Base-by-base conservation (phyloP, 2,797 vertebrate genomes). In the Rhodeus uyekii region DNA sequence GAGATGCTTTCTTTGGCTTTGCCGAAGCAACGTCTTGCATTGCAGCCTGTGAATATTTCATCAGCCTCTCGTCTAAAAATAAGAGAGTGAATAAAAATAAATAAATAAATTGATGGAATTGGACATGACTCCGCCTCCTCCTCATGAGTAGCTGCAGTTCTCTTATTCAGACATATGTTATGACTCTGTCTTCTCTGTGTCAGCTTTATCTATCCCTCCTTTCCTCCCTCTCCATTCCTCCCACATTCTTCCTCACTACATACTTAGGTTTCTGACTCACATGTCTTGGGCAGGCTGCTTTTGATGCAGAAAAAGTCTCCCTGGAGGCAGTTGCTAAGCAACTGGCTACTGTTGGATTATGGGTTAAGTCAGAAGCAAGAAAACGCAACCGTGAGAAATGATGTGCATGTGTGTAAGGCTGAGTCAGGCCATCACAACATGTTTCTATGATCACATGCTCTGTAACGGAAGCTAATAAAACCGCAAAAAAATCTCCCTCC, bases 291-390 rank as follows among this genome's bases (percentile, higher is more conserved):
- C 80, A 63, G 82, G 78, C 83, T 87, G 89, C 86, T 88, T 89
- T 88, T 89, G 87, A 91, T 90, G 89, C 88, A 83, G 90, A 87
- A 88, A 86, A 90, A 82, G 87, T 90, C 88, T 91, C 90, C 91
- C 90, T 87, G 85, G 89, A 92, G 90, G 89, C 84, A 82, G 91
- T 92, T 91, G 92, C 91, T 87, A 88, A 91, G 91, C 90, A 92
- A 91, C 91, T 81, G 82, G 87, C 87, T 90, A 86, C 90, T 87
- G 84, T 88, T 90, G 87, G 87, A 90, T 91, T 88, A 88, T 83
- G 88, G 84, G 81, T 85, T 87, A 87, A 88, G 83, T 89, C 89
- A 69, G 85, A 88, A 84, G 86, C 87, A 87, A 87, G 85, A 80
- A 90, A 87, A 88, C 61, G 3, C 83, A 83, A 82, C 82, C 83